phyloP scores from a whole-genome alignment of 2,113 vertebrate species.

The Mastomys natalensis region DNA sequence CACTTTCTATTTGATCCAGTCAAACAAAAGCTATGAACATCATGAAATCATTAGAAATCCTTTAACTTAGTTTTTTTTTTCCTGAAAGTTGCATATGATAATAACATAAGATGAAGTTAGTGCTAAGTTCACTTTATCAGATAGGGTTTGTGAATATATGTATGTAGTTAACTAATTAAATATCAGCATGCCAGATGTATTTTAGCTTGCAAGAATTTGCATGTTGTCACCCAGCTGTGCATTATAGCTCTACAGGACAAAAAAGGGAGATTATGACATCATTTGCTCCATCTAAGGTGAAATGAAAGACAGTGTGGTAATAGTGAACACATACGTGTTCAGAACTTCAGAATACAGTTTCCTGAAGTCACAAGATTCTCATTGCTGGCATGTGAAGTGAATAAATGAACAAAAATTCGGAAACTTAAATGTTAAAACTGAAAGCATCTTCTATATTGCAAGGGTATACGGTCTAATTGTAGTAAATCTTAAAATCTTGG shows the following conservation, averaged over 20 bases:
- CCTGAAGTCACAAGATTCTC: background rate
- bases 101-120: background rate
- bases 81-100: background rate
- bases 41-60: background rate
- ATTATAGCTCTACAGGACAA: background rate
- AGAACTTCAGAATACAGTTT: background rate
- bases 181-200: background rate
- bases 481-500: background rate
- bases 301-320: background rate
- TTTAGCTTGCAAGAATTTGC: background rate
- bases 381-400: background rate
- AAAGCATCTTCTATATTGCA: background rate
- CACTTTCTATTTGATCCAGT: background rate
- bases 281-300: background rate
- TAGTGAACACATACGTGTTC: too few relatives aligned
- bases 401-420: background rate
- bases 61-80: background rate
- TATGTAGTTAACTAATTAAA: background rate
- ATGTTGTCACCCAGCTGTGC: background rate
- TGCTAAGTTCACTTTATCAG: background rate
- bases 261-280: background rate
- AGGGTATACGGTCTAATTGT: background rate
- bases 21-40: background rate
- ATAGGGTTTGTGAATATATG: background rate
- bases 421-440: background rate